Base-by-base conservation (phyloP, 92 coral and sea anemone genomes). In the Porites cylindrica region DNA sequence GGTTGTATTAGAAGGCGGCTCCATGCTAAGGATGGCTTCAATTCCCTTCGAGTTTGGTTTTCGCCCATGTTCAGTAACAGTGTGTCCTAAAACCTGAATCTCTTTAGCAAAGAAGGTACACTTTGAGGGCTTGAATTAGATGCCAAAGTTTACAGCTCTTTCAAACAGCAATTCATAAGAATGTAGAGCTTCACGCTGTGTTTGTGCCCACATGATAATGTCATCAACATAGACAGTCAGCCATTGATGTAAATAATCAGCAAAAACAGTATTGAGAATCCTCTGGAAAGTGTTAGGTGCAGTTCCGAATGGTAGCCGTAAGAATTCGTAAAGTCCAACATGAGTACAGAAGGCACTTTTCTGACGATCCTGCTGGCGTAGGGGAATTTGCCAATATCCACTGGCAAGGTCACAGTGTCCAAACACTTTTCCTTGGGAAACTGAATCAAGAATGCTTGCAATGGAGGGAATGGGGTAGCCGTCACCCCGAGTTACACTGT, bases 251-350 rank as follows among this genome's bases (percentile, higher is more conserved):
- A 89, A 59, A 51, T 89, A 89, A 19, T 68, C 88, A 9, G 84
- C 84, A 83, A 89, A 89, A 3, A 90, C 93, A 38, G 93, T 90
- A 79, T 79, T 90, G 20, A 85, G 26, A 54, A 79, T 90, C 2
- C 80, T 61, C 80, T 85, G 91, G 74, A 90, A 86, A 21, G 93
- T 86, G 59, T 82, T 86, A 20, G 91, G 84, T 43, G 91, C 91
- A 19, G 89, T 90, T 19, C 93, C 86, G 70, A 84, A 90, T 11
- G 93, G 86, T 16, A 82, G 29, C 3, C 81, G 32, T 11, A 83
- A 77, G 72, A 83, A 81, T 67, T 81, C 75, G 64, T 38, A 19
- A 66, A 7, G 62, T 81, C 76, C 86, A 69, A 82, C 79, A 70
- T 71, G 86, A 81, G 75, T 65, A 21, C 71, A 84, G 64, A 75